These are phyloP conservation scores for Zenarchopterus dispar DNA, from an alignment of 2,797 vertebrate species.

Conservation along the genomic window DNA sequence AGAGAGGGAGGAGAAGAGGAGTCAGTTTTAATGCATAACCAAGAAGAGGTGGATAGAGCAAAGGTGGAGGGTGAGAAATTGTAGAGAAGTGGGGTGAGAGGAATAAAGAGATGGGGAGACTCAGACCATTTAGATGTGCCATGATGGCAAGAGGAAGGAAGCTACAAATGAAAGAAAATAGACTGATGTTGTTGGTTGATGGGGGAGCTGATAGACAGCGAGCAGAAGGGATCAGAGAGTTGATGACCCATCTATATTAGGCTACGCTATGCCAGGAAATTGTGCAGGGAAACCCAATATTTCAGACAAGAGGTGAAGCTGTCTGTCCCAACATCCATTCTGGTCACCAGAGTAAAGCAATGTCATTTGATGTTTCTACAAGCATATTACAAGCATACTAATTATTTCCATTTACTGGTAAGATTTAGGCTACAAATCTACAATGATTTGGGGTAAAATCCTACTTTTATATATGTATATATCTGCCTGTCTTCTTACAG, in stretches of 20 bases:
- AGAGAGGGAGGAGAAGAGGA: slow-evolving; percentile 13
- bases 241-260: slow-evolving; percentile 55
- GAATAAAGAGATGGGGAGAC: slow-evolving; percentile 22
- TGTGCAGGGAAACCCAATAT: slow-evolving; percentile 46
- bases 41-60: slow-evolving; percentile 48
- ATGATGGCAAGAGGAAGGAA: slow-evolving; percentile 34
- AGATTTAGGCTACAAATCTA: too few relatives aligned
- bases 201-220: slow-evolving; percentile 46
- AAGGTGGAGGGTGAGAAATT: slow-evolving; percentile 50
- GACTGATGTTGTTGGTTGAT: slow-evolving; percentile 48
- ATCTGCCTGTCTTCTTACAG: background rate
- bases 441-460: too few relatives aligned
- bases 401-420: too few relatives aligned
- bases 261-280: slow-evolving; percentile 62
- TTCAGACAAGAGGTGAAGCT: slow-evolving; percentile 35
- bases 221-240: slow-evolving; percentile 34
- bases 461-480: too few relatives aligned
- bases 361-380: background rate
- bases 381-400: background rate
- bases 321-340: slow-evolving; percentile 30
- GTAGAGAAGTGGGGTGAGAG: slow-evolving; percentile 38
- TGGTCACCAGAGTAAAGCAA: background rate
- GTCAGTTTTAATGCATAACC: slow-evolving; percentile 55
- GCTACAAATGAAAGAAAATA: slow-evolving; percentile 56
- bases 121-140: slow-evolving; percentile 47